Percentiles rank a stretch among this genome's conserved stretches.
Evolutionary conservation across 2,113 vertebrate species (phyloP).

Genomic region (Nothocercus nigrocapillus): DNA sequence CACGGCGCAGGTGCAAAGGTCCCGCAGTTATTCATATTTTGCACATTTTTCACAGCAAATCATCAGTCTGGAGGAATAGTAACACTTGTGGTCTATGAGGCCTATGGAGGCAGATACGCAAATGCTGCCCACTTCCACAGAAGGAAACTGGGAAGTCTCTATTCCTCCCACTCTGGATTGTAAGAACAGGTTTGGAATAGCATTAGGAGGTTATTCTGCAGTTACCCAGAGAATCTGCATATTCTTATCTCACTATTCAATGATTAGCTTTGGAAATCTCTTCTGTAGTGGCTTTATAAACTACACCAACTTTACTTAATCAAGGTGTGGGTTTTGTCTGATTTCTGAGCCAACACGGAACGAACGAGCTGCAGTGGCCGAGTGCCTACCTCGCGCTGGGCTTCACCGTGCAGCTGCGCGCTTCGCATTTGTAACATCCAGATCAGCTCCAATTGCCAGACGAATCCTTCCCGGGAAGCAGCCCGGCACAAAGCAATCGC

Average conservation of each 20-base stretch:
- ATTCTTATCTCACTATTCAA: neutral
- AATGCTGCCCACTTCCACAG: neutral
- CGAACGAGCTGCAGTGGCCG: neutral
- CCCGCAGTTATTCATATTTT: neutral
- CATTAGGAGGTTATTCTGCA: neutral
- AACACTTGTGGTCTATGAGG: neutral
- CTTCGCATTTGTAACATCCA: neutral
- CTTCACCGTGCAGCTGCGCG: neutral
- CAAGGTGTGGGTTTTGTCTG: too few species aligned
- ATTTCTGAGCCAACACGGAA: neutral
- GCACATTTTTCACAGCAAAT: neutral
- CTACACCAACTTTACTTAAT: neutral
- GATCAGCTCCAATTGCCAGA: neutral
- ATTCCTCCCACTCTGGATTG: neutral
- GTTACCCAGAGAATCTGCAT: neutral
- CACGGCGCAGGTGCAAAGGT: neutral
- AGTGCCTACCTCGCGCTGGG: neutral
- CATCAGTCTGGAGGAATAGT: too few species aligned
- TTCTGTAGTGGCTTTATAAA: too few species aligned
- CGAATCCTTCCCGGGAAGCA: too few species aligned
- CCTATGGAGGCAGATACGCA: neutral
- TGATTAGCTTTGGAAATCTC: neutral
- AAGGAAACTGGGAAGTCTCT: neutral
- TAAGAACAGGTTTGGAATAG: neutral
- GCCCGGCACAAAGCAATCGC: neutral